These are phyloP conservation scores for Hylia prasina DNA, from an alignment of 2,113 vertebrate genomes.

Conservation along the genomic window DNA sequence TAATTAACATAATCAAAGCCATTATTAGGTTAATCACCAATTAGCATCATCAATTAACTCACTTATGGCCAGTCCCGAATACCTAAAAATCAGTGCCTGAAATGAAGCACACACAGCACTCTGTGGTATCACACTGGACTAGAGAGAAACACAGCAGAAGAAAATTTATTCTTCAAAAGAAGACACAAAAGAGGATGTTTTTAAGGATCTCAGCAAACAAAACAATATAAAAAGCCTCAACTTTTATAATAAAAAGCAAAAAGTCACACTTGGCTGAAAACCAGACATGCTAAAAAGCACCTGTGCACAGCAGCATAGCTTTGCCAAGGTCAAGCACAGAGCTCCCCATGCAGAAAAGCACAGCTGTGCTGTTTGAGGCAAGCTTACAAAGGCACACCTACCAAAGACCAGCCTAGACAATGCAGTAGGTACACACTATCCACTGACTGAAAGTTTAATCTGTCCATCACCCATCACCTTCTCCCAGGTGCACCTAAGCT, in stretches of 20 bases:
- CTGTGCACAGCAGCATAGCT: not conserved
- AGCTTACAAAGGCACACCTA: not conserved
- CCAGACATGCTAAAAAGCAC: not conserved
- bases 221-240: not conserved
- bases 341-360: not conserved
- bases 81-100: not conserved
- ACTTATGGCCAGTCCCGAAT: constrained; percentile 12
- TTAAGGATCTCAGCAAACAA: not conserved
- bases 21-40: constrained; percentile 55
- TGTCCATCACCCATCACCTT: not conserved
- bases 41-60: constrained; percentile 54
- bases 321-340: not conserved
- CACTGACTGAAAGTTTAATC: not conserved
- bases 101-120: not conserved
- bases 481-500: not conserved
- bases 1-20: constrained; percentile 64
- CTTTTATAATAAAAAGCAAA: not conserved
- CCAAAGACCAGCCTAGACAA: not conserved
- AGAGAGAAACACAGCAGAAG: not conserved
- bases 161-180: not conserved
- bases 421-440: not conserved
- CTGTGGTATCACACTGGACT: not conserved
- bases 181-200: not conserved
- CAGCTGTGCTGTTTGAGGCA: not conserved
- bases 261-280: not conserved